These are phyloP conservation scores for Ptychobarbus kaznakovi DNA, from an alignment of 2,797 vertebrate genomes.

Conservation along the genomic window DNA sequence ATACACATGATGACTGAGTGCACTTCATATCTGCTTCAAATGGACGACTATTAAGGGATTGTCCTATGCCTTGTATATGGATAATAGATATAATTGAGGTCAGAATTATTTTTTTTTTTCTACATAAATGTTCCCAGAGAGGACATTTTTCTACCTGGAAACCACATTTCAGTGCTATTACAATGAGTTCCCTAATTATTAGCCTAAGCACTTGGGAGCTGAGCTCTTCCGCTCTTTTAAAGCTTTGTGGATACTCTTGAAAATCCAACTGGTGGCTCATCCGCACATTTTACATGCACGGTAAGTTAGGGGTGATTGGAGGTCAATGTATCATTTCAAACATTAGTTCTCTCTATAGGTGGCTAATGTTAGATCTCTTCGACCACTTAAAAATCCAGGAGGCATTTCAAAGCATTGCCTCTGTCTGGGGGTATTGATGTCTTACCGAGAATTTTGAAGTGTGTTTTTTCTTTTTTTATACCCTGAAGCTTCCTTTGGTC, in stretches of 20 bases:
- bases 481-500: slow-evolving; percentile 12
- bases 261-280: not conserved
- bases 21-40: slow-evolving; percentile 20
- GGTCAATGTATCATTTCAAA: slow-evolving; percentile 25
- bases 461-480: not conserved
- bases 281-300: not conserved
- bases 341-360: not conserved
- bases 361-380: slow-evolving; percentile 24
- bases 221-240: not conserved
- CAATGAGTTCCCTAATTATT: slow-evolving; percentile 21
- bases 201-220: slow-evolving; percentile 19
- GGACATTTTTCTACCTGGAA: not conserved
- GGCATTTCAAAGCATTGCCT: slow-evolving; percentile 16
- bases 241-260: slow-evolving; percentile 17
- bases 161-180: slow-evolving; percentile 6
- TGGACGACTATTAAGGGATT: slow-evolving; percentile 1
- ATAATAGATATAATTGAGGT: slow-evolving; percentile 34
- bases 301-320: not conserved
- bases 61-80: not conserved
- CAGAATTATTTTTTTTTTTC: not conserved
- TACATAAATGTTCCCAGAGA: slow-evolving; percentile 5
- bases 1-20: slow-evolving; percentile 27
- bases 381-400: not conserved
- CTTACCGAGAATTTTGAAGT: not conserved
- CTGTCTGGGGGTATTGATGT: not conserved